Evolutionary conservation across 2,113 vertebrate species (phyloP).

Genomic region (Syngnathus typhle): DNA sequence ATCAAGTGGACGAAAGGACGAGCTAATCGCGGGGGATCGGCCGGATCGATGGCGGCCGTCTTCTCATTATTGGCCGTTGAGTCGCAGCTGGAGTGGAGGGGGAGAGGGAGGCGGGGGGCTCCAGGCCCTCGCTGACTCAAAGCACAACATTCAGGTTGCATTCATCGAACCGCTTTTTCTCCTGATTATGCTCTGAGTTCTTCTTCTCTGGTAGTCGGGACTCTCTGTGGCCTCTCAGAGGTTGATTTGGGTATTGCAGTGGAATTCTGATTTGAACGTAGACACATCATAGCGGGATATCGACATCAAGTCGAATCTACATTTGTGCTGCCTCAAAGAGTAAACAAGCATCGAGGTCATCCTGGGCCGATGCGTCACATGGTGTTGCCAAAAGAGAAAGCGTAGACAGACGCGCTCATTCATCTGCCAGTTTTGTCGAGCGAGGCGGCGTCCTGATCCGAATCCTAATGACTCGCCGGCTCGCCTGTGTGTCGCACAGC

Average conservation of each 20-base stretch:
- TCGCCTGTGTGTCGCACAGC: conserved; percentile 46
- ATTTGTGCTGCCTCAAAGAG: conserved; percentile 12
- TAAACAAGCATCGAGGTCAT: conserved; percentile 48
- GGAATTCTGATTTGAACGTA: neutral
- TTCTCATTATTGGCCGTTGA: conserved; percentile 54
- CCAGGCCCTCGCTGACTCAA: neutral
- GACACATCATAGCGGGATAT: conserved; percentile 21
- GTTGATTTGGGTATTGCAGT: neutral
- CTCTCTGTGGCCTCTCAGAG: neutral
- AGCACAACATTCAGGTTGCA: conserved; percentile 43
- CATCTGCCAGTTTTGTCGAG: conserved; percentile 55
- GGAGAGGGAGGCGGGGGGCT: no score
- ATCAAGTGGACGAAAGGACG: conserved; percentile 66
- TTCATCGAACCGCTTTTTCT: conserved; percentile 47
- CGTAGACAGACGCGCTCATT: conserved; percentile 69
- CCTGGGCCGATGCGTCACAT: conserved; percentile 43
- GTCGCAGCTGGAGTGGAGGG: conserved; percentile 11
- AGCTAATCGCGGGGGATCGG: conserved; percentile 64
- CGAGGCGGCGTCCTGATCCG: conserved; percentile 55
- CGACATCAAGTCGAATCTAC: conserved; percentile 13
- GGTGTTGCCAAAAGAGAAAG: conserved; percentile 44
- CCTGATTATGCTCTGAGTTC: neutral
- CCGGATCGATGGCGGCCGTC: conserved; percentile 55
- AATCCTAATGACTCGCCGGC: conserved; percentile 65
- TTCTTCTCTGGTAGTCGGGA: neutral